These are phyloP conservation scores for Miopithecus talapoin DNA, from an alignment of 2,797 vertebrate genomes.

Conservation along the genomic window DNA sequence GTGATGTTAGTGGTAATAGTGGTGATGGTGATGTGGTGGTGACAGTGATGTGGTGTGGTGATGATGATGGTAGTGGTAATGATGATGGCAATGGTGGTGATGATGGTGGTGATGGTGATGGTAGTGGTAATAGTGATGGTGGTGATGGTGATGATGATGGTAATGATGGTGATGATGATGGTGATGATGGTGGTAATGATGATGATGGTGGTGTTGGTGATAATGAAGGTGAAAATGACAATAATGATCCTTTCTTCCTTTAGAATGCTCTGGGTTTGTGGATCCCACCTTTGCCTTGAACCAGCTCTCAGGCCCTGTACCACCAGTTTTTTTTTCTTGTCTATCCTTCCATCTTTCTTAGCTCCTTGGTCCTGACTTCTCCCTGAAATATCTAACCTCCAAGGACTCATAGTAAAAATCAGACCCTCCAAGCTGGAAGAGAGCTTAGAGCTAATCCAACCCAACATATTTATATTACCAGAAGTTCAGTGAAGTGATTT, in stretches of 20 bases:
- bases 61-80: rapidly evolving
- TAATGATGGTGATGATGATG: background rate
- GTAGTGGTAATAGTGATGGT: rapidly evolving
- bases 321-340: too few species aligned
- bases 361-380: background rate
- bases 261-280: background rate
- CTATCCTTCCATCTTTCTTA: background rate
- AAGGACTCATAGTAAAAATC: background rate
- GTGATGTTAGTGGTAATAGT: rapidly evolving
- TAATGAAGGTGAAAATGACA: background rate
- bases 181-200: rapidly evolving
- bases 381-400: background rate
- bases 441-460: background rate
- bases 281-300: background rate
- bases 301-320: background rate
- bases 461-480: background rate
- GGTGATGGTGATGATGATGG: background rate
- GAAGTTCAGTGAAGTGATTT: background rate
- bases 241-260: background rate
- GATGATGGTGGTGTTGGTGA: background rate
- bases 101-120: rapidly evolving
- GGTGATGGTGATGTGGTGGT: background rate
- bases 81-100: rapidly evolving
- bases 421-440: background rate
- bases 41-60: background rate